Evolutionary conservation across 92 coral and sea anemone species (phyloP).

Genomic region (Epizoanthus ramosus): DNA sequence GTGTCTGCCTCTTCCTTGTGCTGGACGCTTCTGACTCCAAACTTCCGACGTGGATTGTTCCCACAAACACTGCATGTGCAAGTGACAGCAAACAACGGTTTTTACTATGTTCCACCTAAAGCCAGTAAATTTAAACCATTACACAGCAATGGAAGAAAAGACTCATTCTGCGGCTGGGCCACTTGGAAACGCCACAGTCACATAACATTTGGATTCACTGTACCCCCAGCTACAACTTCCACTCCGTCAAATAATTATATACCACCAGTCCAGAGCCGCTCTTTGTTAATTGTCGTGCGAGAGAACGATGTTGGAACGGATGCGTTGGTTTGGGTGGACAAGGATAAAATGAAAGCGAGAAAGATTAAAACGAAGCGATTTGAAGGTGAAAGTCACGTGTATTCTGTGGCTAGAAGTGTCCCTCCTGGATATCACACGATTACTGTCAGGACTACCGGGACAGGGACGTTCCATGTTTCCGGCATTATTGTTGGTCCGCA

Average conservation of each 20-base stretch:
- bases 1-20: conserved; percentile 8
- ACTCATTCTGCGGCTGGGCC: conserved; percentile 37
- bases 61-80: conserved; percentile 6
- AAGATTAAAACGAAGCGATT: conserved; percentile 25
- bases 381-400: conserved; percentile 40
- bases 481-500: conserved; percentile 38
- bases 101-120: conserved; percentile 15
- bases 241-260: not conserved
- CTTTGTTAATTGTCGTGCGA: conserved; percentile 17
- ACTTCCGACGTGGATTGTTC: conserved; percentile 22
- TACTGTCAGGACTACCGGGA: conserved; percentile 11
- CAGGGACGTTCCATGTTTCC: conserved; percentile 10
- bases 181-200: not conserved
- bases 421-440: conserved; percentile 34
- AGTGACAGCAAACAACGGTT: conserved; percentile 33
- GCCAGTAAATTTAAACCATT: conserved; percentile 4
- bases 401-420: conserved; percentile 22
- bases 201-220: conserved; percentile 24
- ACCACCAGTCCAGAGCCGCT: conserved; percentile 1
- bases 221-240: not conserved
- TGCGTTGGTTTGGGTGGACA: conserved; percentile 22
- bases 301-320: conserved; percentile 27
- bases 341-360: conserved; percentile 6
- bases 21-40: conserved; percentile 32
- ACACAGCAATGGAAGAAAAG: conserved; percentile 23